Conservation (phyloP, 2,888 invertebrate species). For the Ethmia dodecea region DNA sequence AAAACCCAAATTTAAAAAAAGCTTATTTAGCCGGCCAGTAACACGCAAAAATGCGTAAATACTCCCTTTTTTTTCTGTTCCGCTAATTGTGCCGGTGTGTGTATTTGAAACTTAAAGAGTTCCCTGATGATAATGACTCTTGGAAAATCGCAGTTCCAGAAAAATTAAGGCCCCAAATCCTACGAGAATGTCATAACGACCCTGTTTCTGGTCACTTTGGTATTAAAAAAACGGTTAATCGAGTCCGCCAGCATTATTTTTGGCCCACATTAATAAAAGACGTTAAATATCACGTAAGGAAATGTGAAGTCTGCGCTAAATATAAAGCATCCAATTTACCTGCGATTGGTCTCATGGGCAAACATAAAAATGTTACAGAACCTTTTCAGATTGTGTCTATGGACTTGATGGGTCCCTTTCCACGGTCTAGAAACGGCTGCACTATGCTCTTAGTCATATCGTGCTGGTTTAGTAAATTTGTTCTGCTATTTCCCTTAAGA, state of each 20-base stretch:
- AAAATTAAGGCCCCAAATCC: background rate
- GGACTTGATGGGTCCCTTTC: constrained; percentile 17
- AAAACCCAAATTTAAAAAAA: too few relatives aligned
- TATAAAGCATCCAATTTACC: constrained; percentile 8
- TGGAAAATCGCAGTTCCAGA: constrained; percentile 13
- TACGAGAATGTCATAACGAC: constrained; percentile 12
- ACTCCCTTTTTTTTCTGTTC: too few relatives aligned
- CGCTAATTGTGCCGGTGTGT: too few relatives aligned
- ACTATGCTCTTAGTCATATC: constrained; percentile 12
- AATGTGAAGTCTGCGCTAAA: constrained; percentile 13
- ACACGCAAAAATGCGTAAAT: too few relatives aligned
- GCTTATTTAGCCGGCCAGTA: too few relatives aligned
- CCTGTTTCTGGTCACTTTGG: constrained; percentile 10
- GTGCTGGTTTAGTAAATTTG: constrained; percentile 14
- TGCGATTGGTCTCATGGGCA: constrained; percentile 10
- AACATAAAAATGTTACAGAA: constrained; percentile 5
- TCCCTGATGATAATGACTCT: constrained; percentile 8
- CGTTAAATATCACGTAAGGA: constrained; percentile 6
- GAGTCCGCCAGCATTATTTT: constrained; percentile 7
- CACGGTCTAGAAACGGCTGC: constrained; percentile 6
- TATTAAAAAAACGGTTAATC: constrained; percentile 6
- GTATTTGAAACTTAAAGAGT: constrained; percentile 9
- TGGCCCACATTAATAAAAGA: constrained; percentile 12
- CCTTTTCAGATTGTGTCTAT: constrained; percentile 12
- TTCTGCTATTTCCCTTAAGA: constrained; percentile 7